A percentile compares a stretch with the other conserved stretches of the same genome.
phyloP scores from a whole-genome alignment of 2,797 vertebrate species.

The Phoebastria nigripes region DNA sequence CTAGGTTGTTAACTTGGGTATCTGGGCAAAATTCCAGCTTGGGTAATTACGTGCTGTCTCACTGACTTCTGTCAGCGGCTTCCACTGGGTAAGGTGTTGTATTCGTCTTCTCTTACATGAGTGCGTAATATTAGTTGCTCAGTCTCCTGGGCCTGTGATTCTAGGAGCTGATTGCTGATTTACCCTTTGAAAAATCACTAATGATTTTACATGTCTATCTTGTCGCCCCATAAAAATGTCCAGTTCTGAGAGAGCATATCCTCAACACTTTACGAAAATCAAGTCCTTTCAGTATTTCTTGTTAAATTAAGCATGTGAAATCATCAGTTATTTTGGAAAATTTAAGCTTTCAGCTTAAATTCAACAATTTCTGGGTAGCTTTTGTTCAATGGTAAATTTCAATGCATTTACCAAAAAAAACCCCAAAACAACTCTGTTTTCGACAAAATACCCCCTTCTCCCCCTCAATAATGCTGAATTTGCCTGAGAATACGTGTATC shows the following conservation, averaged over 20 bases:
- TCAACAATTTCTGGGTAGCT: background rate
- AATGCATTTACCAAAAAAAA: background rate
- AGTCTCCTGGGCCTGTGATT: background rate
- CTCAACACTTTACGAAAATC: background rate
- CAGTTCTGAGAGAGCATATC: background rate
- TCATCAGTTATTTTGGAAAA: background rate
- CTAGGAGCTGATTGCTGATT: background rate
- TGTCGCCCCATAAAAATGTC: background rate
- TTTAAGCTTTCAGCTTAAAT: background rate
- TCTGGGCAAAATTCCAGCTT: conserved; percentile 30
- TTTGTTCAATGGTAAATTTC: background rate
- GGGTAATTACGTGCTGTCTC: conserved; percentile 8
- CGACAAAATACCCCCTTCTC: background rate
- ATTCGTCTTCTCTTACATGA: background rate
- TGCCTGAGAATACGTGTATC: background rate
- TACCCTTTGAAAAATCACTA: background rate
- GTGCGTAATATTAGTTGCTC: background rate
- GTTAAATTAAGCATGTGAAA: background rate
- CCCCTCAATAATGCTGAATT: background rate
- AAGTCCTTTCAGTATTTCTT: background rate
- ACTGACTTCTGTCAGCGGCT: background rate
- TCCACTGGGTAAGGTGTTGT: background rate
- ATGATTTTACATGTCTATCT: background rate
- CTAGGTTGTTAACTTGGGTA: background rate
- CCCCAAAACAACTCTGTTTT: background rate